Evolutionary conservation across 2,113 vertebrate genomes (phyloP), one percentile per base, ranked within the genome.

Genomic region (Pagrus major): DNA sequence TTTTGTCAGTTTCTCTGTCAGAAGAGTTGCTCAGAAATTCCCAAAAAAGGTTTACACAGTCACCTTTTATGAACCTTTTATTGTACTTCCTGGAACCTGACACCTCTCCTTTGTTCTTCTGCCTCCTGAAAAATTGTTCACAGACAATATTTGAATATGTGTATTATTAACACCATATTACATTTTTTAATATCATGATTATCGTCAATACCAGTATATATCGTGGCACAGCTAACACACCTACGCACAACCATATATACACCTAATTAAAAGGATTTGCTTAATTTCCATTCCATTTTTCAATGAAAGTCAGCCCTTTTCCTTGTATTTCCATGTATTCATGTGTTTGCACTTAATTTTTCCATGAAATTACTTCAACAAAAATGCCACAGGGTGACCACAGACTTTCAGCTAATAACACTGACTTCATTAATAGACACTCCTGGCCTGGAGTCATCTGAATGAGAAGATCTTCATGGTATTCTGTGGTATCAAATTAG

Each of bases 381-480:
- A 35, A 65, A 80, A 35, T 33, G 15, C n/a, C 20, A 0, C 21
- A 47, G 73, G 55, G 21, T 49, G 9, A 37, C 18, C 25, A 46
- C 29, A 65, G 29, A 21, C 31, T 20, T 67, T 72, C 5, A 59
- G 18, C 42, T 61, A n/a, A 6, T 60, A 75, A n/a, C 46, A 23
- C 25, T 14, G 49, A 59, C 60, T 39, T 42, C n/a, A n/a, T n/a
- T n/a, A n/a, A n/a, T n/a, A n/a, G n/a, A n/a, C n/a, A n/a, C n/a
- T n/a, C n/a, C n/a, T n/a, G n/a, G n/a, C n/a, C 4, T 35, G 33
- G 33, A 35, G 4, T 35, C 7, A 35, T 35, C 15, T 59, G 21
- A 29, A 1, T 83, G 71, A 25, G 63, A 77, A 55, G 18, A 23
- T 49, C 27, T n/a, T 21, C 29, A 44, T 51, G 74, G 46, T 70